These are phyloP conservation scores for Chaetodon auriga DNA, from an alignment of 2,113 vertebrate species.

Conservation along the genomic window DNA sequence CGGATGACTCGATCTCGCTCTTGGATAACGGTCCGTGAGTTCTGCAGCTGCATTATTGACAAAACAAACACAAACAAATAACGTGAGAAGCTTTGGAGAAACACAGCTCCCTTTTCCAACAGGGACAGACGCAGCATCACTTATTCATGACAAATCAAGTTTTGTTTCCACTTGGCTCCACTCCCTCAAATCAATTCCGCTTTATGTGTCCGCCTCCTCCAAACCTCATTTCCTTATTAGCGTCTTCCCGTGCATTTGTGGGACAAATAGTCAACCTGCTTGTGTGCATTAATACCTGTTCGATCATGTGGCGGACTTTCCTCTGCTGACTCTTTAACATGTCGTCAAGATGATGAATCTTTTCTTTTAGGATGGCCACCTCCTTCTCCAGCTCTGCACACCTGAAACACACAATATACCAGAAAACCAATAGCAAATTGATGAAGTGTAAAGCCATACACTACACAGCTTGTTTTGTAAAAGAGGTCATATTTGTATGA, in stretches of 20 bases:
- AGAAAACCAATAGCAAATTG: background rate
- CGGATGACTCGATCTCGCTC: slow-evolving; percentile 88
- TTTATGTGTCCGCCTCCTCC: slow-evolving; percentile 36
- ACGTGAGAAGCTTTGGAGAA: background rate
- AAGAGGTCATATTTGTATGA: background rate
- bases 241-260: slow-evolving; percentile 42
- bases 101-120: background rate
- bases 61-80: slow-evolving; percentile 29
- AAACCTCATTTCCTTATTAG: slow-evolving; percentile 46
- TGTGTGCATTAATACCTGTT: slow-evolving; percentile 86
- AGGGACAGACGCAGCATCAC: slow-evolving; percentile 44
- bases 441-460: background rate
- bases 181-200: slow-evolving; percentile 47
- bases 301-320: slow-evolving; percentile 96
- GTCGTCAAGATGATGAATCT: slow-evolving; percentile 93
- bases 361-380: slow-evolving; percentile 87
- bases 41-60: slow-evolving; percentile 87
- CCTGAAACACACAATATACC: slow-evolving; percentile 72
- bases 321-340: slow-evolving; percentile 95
- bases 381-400: slow-evolving; percentile 87
- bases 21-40: slow-evolving; percentile 89
- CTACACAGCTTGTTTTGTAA: background rate
- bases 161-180: slow-evolving; percentile 45
- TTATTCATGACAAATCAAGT: slow-evolving; percentile 60
- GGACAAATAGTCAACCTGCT: background rate